These are phyloP conservation scores for Pagetopsis macropterus DNA, from an alignment of 2,797 vertebrate genomes.

Conservation along the genomic window DNA sequence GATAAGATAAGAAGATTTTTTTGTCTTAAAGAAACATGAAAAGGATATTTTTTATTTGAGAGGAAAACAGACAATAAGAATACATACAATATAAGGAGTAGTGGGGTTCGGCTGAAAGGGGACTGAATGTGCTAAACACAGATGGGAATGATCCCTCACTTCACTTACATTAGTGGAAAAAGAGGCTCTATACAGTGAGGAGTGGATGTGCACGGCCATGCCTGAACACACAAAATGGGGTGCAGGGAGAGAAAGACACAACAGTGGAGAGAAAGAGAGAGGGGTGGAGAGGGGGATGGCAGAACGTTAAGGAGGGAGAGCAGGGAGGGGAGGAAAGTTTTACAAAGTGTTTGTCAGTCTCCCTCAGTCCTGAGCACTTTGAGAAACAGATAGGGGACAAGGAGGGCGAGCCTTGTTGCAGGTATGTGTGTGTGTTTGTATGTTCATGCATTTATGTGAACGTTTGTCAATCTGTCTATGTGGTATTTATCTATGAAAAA, in stretches of 20 bases:
- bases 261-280: conserved; percentile 38
- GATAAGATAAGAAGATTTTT: no score
- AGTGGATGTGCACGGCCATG: conserved; percentile 31
- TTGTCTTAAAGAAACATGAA: no score
- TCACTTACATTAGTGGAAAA: conserved; percentile 44
- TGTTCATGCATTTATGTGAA: conserved; percentile 19
- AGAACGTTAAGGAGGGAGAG: conserved; percentile 39
- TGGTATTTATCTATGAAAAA: conserved; percentile 32
- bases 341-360: conserved; percentile 68
- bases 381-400: conserved; percentile 57
- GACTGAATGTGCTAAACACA: conserved; percentile 50
- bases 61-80: no score
- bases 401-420: conserved; percentile 70
- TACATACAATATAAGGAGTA: background rate
- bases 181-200: conserved; percentile 31
- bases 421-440: conserved; percentile 63
- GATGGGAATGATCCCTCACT: conserved; percentile 66
- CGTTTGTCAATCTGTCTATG: conserved; percentile 17
- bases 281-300: conserved; percentile 65
- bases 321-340: conserved; percentile 52
- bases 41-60: no score
- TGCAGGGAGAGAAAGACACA: conserved; percentile 54
- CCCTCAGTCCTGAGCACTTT: conserved; percentile 66
- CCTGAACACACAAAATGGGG: conserved; percentile 53
- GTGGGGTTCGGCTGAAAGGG: conserved; percentile 16